phyloP scores from a whole-genome alignment of 2,797 vertebrate species.

The Artibeus lituratus region DNA sequence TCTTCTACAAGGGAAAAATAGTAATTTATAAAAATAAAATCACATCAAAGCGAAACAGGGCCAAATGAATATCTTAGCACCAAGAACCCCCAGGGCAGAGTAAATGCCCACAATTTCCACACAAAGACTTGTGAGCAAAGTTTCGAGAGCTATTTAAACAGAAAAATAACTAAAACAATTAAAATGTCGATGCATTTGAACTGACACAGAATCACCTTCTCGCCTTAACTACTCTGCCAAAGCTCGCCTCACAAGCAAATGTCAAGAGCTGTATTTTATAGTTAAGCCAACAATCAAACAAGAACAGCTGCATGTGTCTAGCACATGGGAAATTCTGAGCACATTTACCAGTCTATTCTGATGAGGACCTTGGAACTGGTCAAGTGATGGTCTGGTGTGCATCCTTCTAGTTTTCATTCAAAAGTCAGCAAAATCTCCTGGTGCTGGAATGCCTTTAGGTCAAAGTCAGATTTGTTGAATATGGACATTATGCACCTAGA shows the following conservation, averaged over 20 bases:
- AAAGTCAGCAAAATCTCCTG: not conserved
- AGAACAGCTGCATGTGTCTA: not conserved
- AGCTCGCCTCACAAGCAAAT: constrained; percentile 8
- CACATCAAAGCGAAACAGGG: not conserved
- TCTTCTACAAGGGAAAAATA: not conserved
- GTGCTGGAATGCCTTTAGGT: not conserved
- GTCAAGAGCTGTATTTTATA: constrained; percentile 20
- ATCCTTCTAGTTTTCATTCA: not conserved
- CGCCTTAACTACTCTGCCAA: constrained; percentile 3
- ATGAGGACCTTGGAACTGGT: not conserved
- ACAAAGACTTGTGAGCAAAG: not conserved
- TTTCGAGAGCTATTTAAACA: constrained; percentile 30
- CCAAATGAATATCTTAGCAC: not conserved
- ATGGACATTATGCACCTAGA: not conserved
- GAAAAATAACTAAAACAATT: constrained; percentile 43
- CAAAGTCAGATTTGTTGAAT: not conserved
- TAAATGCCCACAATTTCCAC: not conserved
- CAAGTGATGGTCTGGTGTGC: not conserved
- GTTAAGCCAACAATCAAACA: not conserved
- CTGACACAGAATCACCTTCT: constrained; percentile 32
- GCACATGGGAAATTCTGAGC: not conserved
- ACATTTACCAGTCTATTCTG: not conserved
- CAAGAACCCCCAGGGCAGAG: not conserved
- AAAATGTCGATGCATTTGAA: constrained; percentile 35
- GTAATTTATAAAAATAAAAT: constrained; percentile 38